Percentiles rank a stretch among this genome's conserved stretches.
Evolutionary conservation across 2,797 vertebrate species (phyloP).

Genomic region (Sebastolobus alascanus): DNA sequence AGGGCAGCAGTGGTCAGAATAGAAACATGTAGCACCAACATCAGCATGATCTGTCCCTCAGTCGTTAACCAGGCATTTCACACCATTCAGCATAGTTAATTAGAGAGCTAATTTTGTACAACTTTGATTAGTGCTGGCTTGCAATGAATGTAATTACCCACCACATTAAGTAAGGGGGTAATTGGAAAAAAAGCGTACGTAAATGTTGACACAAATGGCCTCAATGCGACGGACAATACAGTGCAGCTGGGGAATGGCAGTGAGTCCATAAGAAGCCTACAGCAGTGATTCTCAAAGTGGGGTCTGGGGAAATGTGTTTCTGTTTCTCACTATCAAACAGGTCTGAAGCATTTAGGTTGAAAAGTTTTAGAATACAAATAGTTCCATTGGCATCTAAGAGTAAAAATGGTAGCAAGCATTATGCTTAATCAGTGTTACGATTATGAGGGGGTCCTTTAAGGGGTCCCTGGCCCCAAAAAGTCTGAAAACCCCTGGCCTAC

Average conservation of each 20-base stretch:
- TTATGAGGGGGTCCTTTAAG: too few species aligned
- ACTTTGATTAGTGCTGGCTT: slow-evolving; percentile 67
- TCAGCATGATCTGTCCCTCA: not conserved
- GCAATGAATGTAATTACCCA: slow-evolving; percentile 60
- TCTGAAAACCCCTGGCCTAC: too few species aligned
- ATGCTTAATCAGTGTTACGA: too few species aligned
- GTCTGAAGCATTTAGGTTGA: too few species aligned
- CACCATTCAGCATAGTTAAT: slow-evolving; percentile 52
- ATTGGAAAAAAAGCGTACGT: slow-evolving; percentile 31
- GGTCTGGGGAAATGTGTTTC: too few species aligned
- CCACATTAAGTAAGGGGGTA: slow-evolving; percentile 51
- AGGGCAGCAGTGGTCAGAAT: not conserved
- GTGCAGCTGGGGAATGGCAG: not conserved
- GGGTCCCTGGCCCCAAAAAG: too few species aligned
- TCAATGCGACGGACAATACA: not conserved
- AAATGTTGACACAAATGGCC: slow-evolving; percentile 49
- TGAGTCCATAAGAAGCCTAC: not conserved
- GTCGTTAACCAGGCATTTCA: slow-evolving; percentile 23
- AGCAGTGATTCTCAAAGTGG: too few species aligned
- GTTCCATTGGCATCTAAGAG: too few species aligned
- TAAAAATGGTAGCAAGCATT: too few species aligned
- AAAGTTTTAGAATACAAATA: too few species aligned
- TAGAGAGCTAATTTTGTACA: slow-evolving; percentile 52
- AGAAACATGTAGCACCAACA: not conserved
- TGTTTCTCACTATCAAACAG: too few species aligned